Evolutionary conservation across 1,140 invertebrate genomes (phyloP).

Genomic region (Mactra quadrangularis): DNA sequence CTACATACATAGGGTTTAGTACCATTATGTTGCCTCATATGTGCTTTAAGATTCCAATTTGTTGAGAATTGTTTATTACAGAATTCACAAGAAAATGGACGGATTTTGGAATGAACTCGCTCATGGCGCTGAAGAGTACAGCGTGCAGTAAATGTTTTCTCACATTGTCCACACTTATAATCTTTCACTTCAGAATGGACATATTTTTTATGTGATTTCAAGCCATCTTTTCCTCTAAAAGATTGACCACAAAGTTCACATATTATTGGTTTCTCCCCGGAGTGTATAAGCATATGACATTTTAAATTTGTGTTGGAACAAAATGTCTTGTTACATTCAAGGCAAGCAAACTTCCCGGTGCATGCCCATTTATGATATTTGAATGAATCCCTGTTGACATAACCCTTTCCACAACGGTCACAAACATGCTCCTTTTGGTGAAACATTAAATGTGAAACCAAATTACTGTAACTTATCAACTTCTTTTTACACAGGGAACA

Average conservation of each 20-base stretch:
- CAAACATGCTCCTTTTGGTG: constrained; percentile 26
- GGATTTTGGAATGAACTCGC: constrained; percentile 20
- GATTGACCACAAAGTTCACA: constrained; percentile 32
- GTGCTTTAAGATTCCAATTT: constrained; percentile 35
- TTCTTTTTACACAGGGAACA: constrained; percentile 19
- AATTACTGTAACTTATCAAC: constrained; percentile 3
- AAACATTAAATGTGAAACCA: constrained; percentile 5
- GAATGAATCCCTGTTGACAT: constrained; percentile 22
- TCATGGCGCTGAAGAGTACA: constrained; percentile 26
- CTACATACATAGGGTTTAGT: constrained; percentile 18
- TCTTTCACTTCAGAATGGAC: constrained; percentile 22
- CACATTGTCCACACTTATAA: constrained; percentile 27
- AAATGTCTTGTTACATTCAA: constrained; percentile 30
- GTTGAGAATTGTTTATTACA: constrained; percentile 27
- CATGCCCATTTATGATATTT: constrained; percentile 28
- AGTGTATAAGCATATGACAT: constrained; percentile 37
- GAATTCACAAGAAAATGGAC: constrained; percentile 16
- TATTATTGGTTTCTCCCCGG: constrained; percentile 44
- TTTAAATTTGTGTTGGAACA: constrained; percentile 30
- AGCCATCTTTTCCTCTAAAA: constrained; percentile 10
- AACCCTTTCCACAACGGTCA: constrained; percentile 30
- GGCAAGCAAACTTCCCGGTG: constrained; percentile 28
- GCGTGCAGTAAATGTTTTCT: constrained; percentile 16
- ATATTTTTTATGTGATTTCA: constrained; percentile 24
- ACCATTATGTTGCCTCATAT: constrained; percentile 35